Base-by-base conservation (phyloP, 2,797 vertebrate species). In the Melanotaenia trifasciata region DNA sequence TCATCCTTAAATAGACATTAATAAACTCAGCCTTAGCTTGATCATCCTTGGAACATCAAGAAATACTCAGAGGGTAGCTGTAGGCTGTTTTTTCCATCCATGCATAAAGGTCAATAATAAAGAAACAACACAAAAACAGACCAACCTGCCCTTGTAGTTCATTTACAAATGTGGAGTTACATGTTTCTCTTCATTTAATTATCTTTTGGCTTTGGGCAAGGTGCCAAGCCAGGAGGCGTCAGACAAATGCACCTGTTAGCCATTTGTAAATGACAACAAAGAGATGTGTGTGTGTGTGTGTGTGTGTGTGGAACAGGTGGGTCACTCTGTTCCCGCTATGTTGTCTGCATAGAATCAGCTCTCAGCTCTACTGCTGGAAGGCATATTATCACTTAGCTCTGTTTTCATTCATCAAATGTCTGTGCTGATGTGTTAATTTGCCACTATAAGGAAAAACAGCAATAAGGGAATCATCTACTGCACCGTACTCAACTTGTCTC, bases 241-340 rank as follows among this genome's bases (percentile, higher is more conserved):
- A 58, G 56, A 61, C 54, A 71, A 64, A 69, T 28, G 67, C 86
- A 89, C 76, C 80, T 91, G 85, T 80, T 85, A 72, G 62, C 78
- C 74, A 84, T 93, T 90, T 89, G 80, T 81, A 81, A 79, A 76
- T 59, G 81, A 75, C 79, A 82, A 63, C 59, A 54, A 30, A 69
- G 64, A 68, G 78, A 68, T 70, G 8, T 4, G 50, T 59, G 63
- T 18, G 28, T 59, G 63, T 18, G 28, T 30, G 61, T 33, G 33
- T 70, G 7, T 4, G 50, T 59, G 63, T 18, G 28, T 30, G 61
- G 66, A 83, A 83, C 86, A 89, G 88, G 77, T 75, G 84, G 81
- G 84, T 87, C 85, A 70, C 78, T 76, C 65, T 80, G 77, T 78
- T 88, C 77, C 70, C 43, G 35, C 83, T 66, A 70, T 56, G 80